Evolutionary conservation across 1,140 invertebrate genomes (phyloP), one percentile per base, ranked within the genome.

Genomic region (Drosophila tropicalis): DNA sequence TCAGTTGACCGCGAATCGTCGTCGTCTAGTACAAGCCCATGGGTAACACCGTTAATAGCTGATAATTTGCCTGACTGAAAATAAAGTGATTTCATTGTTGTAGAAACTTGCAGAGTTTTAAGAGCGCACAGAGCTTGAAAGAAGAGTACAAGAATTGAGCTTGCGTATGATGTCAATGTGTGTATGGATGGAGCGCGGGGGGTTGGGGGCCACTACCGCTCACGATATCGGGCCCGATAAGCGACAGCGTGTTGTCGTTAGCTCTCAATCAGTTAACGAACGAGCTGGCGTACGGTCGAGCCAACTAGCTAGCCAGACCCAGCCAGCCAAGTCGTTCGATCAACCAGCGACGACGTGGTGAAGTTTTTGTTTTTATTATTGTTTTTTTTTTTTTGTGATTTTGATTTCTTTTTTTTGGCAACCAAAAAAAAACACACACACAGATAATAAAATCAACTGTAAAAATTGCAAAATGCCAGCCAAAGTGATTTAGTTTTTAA

Each of bases 261-360:
- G 65, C 70, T 62, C 70, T 84, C 83, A 87, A 87, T 89, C 83
- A 87, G 84, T 76, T 82, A 81, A 72, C 76, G 66, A 87, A 72
- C 76, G 66, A 75, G 70, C 82, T 68, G 81, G 70, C 55, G 63
- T 68, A 62, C 75, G 67, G 72, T 70, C 70, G 70, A 60, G 54
- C 67, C 63, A 63, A 78, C 58, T 66, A 54, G 55, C 65, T 41
- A 67, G 67, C 34, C 64, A 63, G 62, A 67, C 64, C 34, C 64
- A 63, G 62, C 39, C 65, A 39, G 36, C 36, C 36, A 39, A 39
- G 75, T 68, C 57, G 83, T 65, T 60, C 75, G 61, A 79, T 87
- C 76, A 84, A 39, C 36, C 36, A 87, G 79, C 76, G 83, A 69
- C 83, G 80, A 87, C 83, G 84, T 89, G 84, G 83, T 87, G 84